Conservation (phyloP, 2,888 invertebrate species). For the Pyrgus malvae region DNA sequence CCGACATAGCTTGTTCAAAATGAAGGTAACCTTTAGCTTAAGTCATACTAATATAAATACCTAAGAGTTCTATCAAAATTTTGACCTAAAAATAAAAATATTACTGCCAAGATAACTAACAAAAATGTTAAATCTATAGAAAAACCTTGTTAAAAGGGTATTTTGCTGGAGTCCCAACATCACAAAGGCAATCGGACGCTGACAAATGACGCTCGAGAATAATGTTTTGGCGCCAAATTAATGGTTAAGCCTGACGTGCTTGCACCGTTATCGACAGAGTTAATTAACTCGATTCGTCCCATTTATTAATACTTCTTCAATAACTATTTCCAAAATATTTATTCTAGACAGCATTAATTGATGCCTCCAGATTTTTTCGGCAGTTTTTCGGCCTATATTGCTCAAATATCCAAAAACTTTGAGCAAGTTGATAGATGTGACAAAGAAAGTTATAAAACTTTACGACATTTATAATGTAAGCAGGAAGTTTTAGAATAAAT, state of each 20-base stretch:
- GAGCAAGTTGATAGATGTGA: too few relatives aligned
- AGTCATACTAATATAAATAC: too few relatives aligned
- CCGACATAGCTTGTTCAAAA: too few relatives aligned
- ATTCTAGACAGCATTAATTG: conserved; percentile 4
- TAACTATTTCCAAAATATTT: conserved; percentile 19
- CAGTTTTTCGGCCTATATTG: not conserved
- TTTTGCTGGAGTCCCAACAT: conserved; percentile 34
- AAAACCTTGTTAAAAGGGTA: conserved; percentile 32
- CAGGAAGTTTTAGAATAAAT: too few relatives aligned
- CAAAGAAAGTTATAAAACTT: too few relatives aligned
- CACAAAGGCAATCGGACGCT: conserved; percentile 43
- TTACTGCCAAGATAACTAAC: too few relatives aligned
- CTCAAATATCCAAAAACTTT: too few relatives aligned
- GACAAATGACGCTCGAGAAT: conserved; percentile 51
- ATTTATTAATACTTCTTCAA: conserved; percentile 9
- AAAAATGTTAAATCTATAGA: conserved; percentile 11
- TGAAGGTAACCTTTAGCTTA: too few relatives aligned
- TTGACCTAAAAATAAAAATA: too few relatives aligned
- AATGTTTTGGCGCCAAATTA: conserved; percentile 58
- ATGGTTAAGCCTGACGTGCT: conserved; percentile 42
- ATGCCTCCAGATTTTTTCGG: not conserved
- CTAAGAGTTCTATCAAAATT: not conserved
- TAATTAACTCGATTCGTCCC: conserved; percentile 35
- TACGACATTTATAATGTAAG: too few relatives aligned
- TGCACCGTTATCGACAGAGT: conserved; percentile 43